Evolutionary conservation across 2,888 invertebrate genomes (phyloP).

Genomic region (Endomychus coccineus): DNA sequence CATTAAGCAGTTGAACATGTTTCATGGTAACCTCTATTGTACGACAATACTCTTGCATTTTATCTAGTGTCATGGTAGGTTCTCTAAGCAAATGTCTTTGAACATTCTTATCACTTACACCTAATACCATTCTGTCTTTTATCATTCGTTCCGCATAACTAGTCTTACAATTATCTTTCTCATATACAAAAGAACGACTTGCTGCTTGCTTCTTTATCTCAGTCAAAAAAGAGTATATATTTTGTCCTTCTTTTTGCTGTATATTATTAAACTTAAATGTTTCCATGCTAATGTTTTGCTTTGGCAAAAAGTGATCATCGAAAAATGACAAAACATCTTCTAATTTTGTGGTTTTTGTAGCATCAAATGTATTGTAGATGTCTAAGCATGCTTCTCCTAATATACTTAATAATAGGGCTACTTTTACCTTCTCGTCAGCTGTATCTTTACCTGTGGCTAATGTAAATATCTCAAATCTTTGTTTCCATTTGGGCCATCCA

Average conservation of each 20-base stretch:
- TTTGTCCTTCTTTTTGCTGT: background rate
- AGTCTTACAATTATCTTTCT: conserved; percentile 5
- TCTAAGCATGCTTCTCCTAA: no score
- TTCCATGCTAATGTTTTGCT: background rate
- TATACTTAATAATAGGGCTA: no score
- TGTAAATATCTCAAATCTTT: no score
- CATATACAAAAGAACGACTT: conserved; percentile 3
- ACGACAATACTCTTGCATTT: conserved; percentile 5
- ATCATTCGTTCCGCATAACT: conserved; percentile 3
- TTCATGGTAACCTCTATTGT: conserved; percentile 5
- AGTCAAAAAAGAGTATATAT: background rate
- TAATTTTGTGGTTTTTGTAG: no score
- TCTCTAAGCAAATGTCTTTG: conserved; percentile 3
- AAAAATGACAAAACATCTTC: background rate
- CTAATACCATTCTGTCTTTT: conserved; percentile 3
- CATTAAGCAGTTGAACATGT: conserved; percentile 3
- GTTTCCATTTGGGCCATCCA: no score
- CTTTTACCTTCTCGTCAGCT: no score
- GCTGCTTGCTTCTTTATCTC: background rate
- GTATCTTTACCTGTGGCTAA: no score
- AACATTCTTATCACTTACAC: conserved; percentile 1
- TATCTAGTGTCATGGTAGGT: background rate
- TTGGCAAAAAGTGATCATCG: background rate
- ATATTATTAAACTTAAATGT: background rate
- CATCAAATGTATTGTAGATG: no score